Percentiles rank a stretch among this genome's conserved stretches.
phyloP scores from a whole-genome alignment of 2,797 vertebrate genomes.

The Cossypha polioptera region DNA sequence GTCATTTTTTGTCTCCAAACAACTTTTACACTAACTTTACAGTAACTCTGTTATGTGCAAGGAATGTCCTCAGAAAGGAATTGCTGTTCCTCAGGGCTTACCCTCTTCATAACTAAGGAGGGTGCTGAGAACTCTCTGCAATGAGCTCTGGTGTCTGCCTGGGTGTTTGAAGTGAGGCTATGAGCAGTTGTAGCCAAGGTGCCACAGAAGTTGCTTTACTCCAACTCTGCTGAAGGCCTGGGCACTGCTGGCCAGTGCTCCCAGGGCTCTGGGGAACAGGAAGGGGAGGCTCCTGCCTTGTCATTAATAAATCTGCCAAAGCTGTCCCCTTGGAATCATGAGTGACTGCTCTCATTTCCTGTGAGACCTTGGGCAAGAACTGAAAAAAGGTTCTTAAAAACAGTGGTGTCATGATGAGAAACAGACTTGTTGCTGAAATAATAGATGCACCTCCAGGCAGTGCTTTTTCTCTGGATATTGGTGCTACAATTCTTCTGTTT shows the following conservation, averaged over 20 bases:
- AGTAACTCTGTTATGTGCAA: neutral
- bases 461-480: neutral
- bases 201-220: neutral
- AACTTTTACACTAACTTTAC: neutral
- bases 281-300: neutral
- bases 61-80: neutral
- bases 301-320: neutral
- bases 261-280: neutral
- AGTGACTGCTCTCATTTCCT: neutral
- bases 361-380: neutral
- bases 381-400: neutral
- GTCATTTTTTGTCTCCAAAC: neutral
- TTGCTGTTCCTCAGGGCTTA: neutral
- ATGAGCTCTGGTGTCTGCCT: neutral
- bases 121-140: neutral
- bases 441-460: neutral
- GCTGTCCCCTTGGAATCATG: neutral
- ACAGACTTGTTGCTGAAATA: neutral
- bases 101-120: neutral
- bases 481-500: neutral
- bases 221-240: neutral
- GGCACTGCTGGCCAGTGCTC: neutral
- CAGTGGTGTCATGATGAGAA: neutral
- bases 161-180: neutral
- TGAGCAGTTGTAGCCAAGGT: fast-evolving